A percentile compares a stretch with the other conserved stretches of the same genome.
Conservation (phyloP, 2,888 invertebrate genomes). For the Agrotis ipsilon region DNA sequence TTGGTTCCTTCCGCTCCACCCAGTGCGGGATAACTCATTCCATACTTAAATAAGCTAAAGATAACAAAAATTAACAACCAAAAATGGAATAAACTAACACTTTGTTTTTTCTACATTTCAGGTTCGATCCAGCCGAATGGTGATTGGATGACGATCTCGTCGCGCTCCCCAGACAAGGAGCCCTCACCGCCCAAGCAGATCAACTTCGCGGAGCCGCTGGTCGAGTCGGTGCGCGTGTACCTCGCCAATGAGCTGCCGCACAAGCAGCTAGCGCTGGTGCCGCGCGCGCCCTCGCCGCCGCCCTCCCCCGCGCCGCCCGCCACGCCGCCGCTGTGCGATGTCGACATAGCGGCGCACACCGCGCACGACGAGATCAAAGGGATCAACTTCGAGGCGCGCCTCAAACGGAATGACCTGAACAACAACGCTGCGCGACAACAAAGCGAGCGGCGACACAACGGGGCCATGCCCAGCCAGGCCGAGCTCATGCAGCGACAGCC, state of each 20-base stretch:
- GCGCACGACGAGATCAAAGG: slow-evolving; percentile 87
- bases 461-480: slow-evolving; percentile 87
- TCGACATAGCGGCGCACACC: slow-evolving; percentile 84
- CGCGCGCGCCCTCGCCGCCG: slow-evolving; percentile 69
- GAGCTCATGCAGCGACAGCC: slow-evolving; percentile 90
- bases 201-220: slow-evolving; percentile 86
- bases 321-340: slow-evolving; percentile 79
- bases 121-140: slow-evolving; percentile 86
- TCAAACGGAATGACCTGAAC: slow-evolving; percentile 89
- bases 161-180: slow-evolving; percentile 85
- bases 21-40: too few relatives aligned
- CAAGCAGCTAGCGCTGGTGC: slow-evolving; percentile 80
- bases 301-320: slow-evolving; percentile 59
- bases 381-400: slow-evolving; percentile 86
- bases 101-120: slow-evolving; percentile 77
- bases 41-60: too few relatives aligned
- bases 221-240: slow-evolving; percentile 88
- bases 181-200: slow-evolving; percentile 84
- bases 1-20: too few relatives aligned
- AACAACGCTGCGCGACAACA: slow-evolving; percentile 85
- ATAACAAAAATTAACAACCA: neutral
- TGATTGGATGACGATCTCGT: slow-evolving; percentile 91
- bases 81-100: slow-evolving; percentile 26
- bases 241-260: slow-evolving; percentile 84
- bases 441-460: slow-evolving; percentile 61